Conservation (phyloP, 2,113 vertebrate genomes). For the Hemicordylus capensis region DNA sequence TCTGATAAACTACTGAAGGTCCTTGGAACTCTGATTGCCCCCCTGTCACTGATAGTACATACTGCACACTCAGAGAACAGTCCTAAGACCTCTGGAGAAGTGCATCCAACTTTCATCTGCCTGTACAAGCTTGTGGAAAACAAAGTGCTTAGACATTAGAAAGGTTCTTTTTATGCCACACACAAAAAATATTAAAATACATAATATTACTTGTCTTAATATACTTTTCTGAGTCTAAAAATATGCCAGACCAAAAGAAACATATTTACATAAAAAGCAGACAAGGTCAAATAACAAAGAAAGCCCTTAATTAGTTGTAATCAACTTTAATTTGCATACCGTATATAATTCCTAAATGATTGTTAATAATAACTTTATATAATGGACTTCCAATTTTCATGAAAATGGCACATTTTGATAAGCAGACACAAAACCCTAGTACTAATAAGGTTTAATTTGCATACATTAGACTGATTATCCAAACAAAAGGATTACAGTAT, state of each 20-base stretch:
- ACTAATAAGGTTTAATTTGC: slow-evolving; percentile 98
- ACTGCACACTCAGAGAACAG: slow-evolving; percentile 21
- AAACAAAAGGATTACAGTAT: slow-evolving; percentile 96
- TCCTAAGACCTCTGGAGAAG: slow-evolving; percentile 38
- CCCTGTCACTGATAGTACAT: slow-evolving; percentile 32
- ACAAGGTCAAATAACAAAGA: slow-evolving; percentile 99
- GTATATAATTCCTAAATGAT: slow-evolving; percentile 97
- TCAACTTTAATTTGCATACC: slow-evolving; percentile 99
- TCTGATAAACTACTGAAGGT: slow-evolving; percentile 50
- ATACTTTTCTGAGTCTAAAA: slow-evolving; percentile 90
- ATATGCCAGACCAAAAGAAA: slow-evolving; percentile 90
- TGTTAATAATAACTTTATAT: slow-evolving; percentile 99
- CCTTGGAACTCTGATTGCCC: slow-evolving; percentile 45
- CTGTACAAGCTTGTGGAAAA: slow-evolving; percentile 56
- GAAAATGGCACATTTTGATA: slow-evolving; percentile 98
- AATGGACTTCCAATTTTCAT: slow-evolving; percentile 99
- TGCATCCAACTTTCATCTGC: slow-evolving; percentile 10
- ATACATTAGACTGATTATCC: slow-evolving; percentile 99
- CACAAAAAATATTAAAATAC: slow-evolving; percentile 84
- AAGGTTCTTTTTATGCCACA: slow-evolving; percentile 63
- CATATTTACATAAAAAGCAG: slow-evolving; percentile 99
- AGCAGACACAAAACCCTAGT: slow-evolving; percentile 94
- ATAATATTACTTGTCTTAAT: slow-evolving; percentile 90
- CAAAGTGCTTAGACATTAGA: slow-evolving; percentile 73
- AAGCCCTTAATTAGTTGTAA: slow-evolving; percentile 99